phyloP scores from a whole-genome alignment of 2,113 vertebrate genomes.

The Grus americana region DNA sequence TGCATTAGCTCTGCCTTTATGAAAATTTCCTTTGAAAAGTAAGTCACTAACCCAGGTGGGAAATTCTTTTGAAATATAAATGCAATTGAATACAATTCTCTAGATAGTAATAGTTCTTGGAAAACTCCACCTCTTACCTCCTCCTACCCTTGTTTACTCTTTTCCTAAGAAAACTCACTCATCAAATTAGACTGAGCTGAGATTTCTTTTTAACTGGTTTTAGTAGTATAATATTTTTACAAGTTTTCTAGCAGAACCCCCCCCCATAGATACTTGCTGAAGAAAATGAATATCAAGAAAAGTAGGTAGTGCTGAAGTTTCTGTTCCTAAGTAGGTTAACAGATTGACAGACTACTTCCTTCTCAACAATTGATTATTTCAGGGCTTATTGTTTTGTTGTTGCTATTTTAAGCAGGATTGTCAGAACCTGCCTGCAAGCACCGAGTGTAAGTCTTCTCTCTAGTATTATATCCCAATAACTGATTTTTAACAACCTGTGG shows the following conservation, averaged over 20 bases:
- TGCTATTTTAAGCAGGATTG: conserved; percentile 71
- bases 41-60: conserved; percentile 12
- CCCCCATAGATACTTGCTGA: not conserved
- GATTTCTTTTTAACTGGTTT: not conserved
- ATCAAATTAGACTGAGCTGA: not conserved
- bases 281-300: conserved; percentile 30
- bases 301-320: not conserved
- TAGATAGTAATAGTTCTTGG: conserved; percentile 21
- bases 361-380: conserved; percentile 71
- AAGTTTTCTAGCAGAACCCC: conserved; percentile 19
- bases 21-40: conserved; percentile 47
- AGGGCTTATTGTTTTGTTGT: conserved; percentile 58
- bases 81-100: conserved; percentile 19
- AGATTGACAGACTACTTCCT: conserved; percentile 78
- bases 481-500: conserved; percentile 27
- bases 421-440: not conserved
- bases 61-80: conserved; percentile 49
- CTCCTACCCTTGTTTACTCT: conserved; percentile 29
- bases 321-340: conserved; percentile 42
- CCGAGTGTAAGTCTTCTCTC: not conserved
- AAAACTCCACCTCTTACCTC: conserved; percentile 33
- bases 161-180: not conserved
- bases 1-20: conserved; percentile 50
- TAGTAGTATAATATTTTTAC: not conserved
- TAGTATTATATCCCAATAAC: conserved; percentile 1